phyloP scores from a whole-genome alignment of 2,797 vertebrate species.

The Scomberomorus guttatus region DNA sequence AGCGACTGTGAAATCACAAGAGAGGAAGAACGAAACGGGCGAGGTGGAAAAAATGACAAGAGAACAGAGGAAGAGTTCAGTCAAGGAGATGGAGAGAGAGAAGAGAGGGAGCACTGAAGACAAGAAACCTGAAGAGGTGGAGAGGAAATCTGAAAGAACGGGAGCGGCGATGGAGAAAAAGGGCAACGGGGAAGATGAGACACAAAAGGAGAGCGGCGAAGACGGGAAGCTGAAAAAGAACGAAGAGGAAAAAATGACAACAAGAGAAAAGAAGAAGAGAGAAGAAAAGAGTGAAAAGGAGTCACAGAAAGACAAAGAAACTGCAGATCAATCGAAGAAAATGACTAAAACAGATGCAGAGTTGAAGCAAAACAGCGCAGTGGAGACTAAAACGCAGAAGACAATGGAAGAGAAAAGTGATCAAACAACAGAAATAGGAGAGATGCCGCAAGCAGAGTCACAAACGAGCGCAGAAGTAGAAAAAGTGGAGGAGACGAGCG shows the following conservation, averaged over 20 bases:
- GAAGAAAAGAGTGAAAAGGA: neutral
- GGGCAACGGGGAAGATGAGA: neutral
- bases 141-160: constrained; percentile 8
- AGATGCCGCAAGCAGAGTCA: fast-evolving
- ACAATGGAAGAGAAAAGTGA: neutral
- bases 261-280: neutral
- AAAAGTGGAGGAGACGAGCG: neutral
- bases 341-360: neutral
- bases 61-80: neutral
- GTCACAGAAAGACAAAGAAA: fast-evolving
- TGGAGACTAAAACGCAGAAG: neutral
- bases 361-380: fast-evolving
- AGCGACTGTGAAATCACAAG: fast-evolving
- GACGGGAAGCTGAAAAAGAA: neutral
- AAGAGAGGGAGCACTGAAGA: neutral
- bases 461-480: no score
- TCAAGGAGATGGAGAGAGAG: neutral
- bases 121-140: neutral
- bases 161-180: neutral
- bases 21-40: neutral
- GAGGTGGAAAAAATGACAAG: neutral
- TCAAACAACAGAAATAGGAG: fast-evolving
- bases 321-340: neutral
- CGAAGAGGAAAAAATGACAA: neutral
- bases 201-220: neutral